These are phyloP conservation scores for Oplegnathus fasciatus DNA, from an alignment of 2,113 vertebrate species.

Conservation along the genomic window DNA sequence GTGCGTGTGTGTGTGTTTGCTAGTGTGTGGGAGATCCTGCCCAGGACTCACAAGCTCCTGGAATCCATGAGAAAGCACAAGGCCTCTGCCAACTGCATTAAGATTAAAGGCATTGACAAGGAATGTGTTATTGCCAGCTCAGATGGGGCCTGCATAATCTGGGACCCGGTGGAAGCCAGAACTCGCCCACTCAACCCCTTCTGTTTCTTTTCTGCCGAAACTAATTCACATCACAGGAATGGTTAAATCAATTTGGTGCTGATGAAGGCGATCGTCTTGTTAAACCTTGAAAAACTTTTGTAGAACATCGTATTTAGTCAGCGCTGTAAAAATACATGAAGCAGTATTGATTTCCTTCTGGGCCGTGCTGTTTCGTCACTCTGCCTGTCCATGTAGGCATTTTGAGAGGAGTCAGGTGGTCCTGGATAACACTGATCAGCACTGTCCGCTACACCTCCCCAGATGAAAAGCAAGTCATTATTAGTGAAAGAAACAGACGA, in stretches of 20 bases:
- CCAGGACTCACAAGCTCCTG: conserved; percentile 73
- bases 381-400: conserved; percentile 62
- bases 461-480: conserved; percentile 86
- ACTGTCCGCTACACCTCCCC: conserved; percentile 86
- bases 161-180: conserved; percentile 88
- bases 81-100: conserved; percentile 86
- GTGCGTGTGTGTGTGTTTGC: conserved; percentile 60
- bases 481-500: conserved; percentile 84
- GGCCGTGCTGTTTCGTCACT: conserved; percentile 24
- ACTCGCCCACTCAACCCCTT: conserved; percentile 73
- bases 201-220: conserved; percentile 57
- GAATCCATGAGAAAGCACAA: conserved; percentile 86
- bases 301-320: conserved; percentile 20
- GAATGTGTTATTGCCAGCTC: conserved; percentile 89
- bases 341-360: conserved; percentile 50
- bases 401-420: conserved; percentile 87
- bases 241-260: conserved; percentile 18
- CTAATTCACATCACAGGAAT: conserved; percentile 32
- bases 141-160: conserved; percentile 88
- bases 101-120: conserved; percentile 85
- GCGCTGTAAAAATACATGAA: conserved; percentile 37
- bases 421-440: conserved; percentile 85
- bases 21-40: conserved; percentile 80
- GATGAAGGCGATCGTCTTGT: conserved; percentile 15
- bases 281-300: conserved; percentile 17